Percentiles rank a stretch among this genome's conserved stretches.
Evolutionary conservation across 2,113 vertebrate species (phyloP).

Genomic region (Dicrurus megarhynchus): DNA sequence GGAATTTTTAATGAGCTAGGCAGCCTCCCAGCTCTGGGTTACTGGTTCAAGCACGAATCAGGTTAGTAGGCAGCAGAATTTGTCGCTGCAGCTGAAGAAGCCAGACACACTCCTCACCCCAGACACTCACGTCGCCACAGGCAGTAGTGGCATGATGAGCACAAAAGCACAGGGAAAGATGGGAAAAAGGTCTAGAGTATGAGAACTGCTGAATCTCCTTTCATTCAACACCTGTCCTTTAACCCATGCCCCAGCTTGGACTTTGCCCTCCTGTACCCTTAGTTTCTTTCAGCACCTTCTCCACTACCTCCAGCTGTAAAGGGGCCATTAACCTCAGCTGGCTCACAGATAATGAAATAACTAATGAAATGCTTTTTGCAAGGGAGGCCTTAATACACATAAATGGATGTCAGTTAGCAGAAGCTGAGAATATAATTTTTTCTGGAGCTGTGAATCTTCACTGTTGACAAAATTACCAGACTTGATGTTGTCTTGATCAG

Average conservation of each 20-base stretch:
- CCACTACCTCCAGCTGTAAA: background rate
- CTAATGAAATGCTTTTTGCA: background rate
- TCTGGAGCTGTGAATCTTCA: background rate
- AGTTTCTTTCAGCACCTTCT: background rate
- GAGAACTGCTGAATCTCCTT: background rate
- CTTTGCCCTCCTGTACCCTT: background rate
- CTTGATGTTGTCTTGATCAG: background rate
- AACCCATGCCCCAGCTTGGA: background rate
- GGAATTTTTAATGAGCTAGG: constrained; percentile 46
- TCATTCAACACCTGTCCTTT: background rate
- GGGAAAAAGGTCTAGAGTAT: background rate
- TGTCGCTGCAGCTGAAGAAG: background rate
- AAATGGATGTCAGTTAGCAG: background rate
- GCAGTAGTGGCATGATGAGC: background rate
- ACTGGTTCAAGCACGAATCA: constrained; percentile 34
- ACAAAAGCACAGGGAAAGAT: background rate
- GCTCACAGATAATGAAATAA: background rate
- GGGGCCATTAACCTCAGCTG: background rate
- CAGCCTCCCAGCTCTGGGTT: constrained; percentile 47
- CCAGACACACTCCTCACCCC: background rate
- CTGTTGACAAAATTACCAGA: background rate
- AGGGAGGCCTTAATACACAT: background rate
- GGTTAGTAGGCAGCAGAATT: constrained; percentile 32
- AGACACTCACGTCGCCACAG: background rate
- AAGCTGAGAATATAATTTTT: background rate